Evolutionary conservation across 2,113 vertebrate genomes (phyloP), one percentile per base, ranked within the genome.

Genomic region (Sinosuthora webbiana): DNA sequence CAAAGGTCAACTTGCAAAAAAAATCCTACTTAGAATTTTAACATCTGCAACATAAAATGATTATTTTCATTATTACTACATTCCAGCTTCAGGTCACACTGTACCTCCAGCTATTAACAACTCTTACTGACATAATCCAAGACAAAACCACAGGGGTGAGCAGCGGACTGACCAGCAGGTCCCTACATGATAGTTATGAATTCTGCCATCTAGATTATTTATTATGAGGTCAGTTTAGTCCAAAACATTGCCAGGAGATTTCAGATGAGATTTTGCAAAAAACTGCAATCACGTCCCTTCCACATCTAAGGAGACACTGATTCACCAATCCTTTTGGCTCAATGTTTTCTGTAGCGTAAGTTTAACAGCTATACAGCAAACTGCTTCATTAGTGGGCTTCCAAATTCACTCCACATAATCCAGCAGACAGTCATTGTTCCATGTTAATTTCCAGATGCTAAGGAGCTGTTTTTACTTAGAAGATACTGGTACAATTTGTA

Each of bases 131-230:
- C 0, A 0, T 33, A 55, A 83, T 22, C 39, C 63, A 57, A 63
- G 63, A 50, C 25, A 57, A 65, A 82, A 41, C 11, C 13, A 33
- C 6, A 39, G 57, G 1, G 21, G 18, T 20, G 14, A 76, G 41
- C 42, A 89, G 15, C 15, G n/a, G 16, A 53, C 53, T 65, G 64
- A 76, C 41, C 47, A 67, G 44, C 47, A 83, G 79, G 55, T 18
- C 53, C 37, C 76, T 27, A 30, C 27, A 22, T 1, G 2, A 52
- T 3, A 70, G 24, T 31, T 30, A 49, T 0, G 0, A 57, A 47
- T 73, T 77, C 64, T 74, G 45, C 21, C 27, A 8, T 13, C 63
- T 30, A 28, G 20, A 62, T 41, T 41, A 30, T 47, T 64, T 93
- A 60, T 52, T 63, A 62, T 10, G 56, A 94, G 33, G 31, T 28